Percentiles rank a stretch among this genome's conserved stretches.
Evolutionary conservation across 1,140 invertebrate species (phyloP).

Genomic region (Hycleus cichorii): DNA sequence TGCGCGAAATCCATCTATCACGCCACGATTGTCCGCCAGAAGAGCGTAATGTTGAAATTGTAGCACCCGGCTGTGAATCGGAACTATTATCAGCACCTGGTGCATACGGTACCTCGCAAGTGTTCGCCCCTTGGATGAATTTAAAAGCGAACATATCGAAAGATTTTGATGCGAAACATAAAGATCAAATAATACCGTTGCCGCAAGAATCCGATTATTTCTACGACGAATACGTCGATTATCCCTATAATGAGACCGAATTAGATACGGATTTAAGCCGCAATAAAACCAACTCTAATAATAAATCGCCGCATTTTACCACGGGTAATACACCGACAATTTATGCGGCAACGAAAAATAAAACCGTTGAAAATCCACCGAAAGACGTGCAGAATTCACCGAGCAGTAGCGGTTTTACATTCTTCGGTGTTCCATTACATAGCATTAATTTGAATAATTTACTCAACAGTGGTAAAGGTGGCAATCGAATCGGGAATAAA

Average conservation of each 20-base stretch:
- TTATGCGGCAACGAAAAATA: constrained; percentile 50
- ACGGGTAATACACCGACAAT: constrained; percentile 57
- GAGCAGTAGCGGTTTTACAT: constrained; percentile 61
- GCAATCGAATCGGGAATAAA: constrained; percentile 37
- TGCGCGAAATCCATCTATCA: constrained; percentile 61
- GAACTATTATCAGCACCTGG: constrained; percentile 48
- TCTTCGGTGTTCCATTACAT: constrained; percentile 75
- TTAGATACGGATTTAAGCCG: not conserved
- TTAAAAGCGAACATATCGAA: constrained; percentile 32
- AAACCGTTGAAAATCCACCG: constrained; percentile 11
- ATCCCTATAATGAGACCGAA: constrained; percentile 53
- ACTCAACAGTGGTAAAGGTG: constrained; percentile 35
- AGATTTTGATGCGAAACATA: constrained; percentile 39
- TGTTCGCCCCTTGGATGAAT: constrained; percentile 45
- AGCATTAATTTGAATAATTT: constrained; percentile 60
- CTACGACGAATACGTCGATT: constrained; percentile 74
- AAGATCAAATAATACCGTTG: constrained; percentile 47
- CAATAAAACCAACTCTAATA: constrained; percentile 4
- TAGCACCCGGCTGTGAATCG: constrained; percentile 55
- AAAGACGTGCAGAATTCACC: constrained; percentile 41
- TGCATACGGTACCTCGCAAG: constrained; percentile 28
- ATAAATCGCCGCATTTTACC: constrained; percentile 22
- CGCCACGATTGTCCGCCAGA: constrained; percentile 54
- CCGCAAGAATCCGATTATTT: constrained; percentile 70
- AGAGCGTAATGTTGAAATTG: constrained; percentile 46